These are phyloP conservation scores for Apocheima hispidaria DNA, from an alignment of 2,888 invertebrate species.

Conservation along the genomic window DNA sequence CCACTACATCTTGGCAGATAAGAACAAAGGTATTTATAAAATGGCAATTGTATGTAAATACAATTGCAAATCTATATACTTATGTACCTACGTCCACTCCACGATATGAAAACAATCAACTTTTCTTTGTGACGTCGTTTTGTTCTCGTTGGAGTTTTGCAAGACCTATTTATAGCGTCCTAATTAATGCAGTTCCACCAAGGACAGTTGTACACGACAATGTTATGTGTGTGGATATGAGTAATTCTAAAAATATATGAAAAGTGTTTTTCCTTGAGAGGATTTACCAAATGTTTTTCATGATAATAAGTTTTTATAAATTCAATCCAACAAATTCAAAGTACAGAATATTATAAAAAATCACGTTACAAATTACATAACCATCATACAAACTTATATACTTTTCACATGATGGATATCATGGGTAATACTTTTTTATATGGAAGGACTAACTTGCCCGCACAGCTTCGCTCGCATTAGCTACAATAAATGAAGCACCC, in stretches of 20 bases:
- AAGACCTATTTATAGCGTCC: neutral
- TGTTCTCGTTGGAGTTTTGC: conserved; percentile 3
- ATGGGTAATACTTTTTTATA: no score
- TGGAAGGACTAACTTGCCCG: no score
- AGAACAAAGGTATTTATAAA: conserved; percentile 24
- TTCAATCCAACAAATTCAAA: no score
- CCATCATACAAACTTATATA: no score
- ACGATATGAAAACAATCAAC: conserved; percentile 34
- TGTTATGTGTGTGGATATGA: neutral
- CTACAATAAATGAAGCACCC: no score
- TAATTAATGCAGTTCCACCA: neutral
- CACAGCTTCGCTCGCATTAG: no score
- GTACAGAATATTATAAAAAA: no score
- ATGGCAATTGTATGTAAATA: conserved; percentile 36
- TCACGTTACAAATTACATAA: no score
- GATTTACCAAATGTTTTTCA: no score
- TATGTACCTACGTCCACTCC: neutral
- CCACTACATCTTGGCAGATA: conserved; percentile 11
- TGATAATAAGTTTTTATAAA: no score
- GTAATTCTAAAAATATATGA: neutral
- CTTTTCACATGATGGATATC: no score
- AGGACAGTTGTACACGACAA: neutral
- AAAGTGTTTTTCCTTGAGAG: no score
- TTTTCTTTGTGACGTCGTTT: conserved; percentile 29
- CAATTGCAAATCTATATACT: conserved; percentile 13